phyloP scores from a whole-genome alignment of 2,113 vertebrate genomes.

The Cavia porcellus region DNA sequence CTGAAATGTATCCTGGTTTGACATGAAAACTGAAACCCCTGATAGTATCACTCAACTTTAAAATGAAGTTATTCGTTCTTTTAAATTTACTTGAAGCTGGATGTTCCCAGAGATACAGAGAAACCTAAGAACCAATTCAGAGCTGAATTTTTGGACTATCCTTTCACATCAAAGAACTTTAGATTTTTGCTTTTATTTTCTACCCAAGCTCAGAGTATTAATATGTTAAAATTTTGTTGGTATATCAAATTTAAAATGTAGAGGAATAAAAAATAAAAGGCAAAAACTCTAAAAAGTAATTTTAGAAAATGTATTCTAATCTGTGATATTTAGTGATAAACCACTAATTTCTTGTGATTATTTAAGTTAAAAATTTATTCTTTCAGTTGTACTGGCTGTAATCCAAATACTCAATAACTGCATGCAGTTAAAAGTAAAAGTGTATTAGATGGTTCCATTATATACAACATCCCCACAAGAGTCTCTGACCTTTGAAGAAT shows the following conservation, averaged over 20 bases:
- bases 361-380: slow-evolving; percentile 1
- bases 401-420: neutral
- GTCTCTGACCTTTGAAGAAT: neutral
- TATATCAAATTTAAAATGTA: slow-evolving; percentile 27
- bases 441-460: neutral
- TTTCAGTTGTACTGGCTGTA: neutral
- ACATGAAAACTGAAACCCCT: neutral
- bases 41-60: slow-evolving; percentile 3
- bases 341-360: neutral
- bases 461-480: neutral
- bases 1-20: neutral
- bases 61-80: slow-evolving; percentile 48
- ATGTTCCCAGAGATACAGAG: neutral
- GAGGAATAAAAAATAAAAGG: neutral
- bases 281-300: neutral
- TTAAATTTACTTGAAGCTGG: slow-evolving; percentile 6
- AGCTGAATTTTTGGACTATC: neutral
- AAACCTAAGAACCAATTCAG: slow-evolving; percentile 6
- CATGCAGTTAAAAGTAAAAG: neutral
- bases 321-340: neutral
- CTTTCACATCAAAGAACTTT: neutral
- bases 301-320: neutral
- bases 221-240: neutral
- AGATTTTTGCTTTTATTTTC: neutral
- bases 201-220: neutral